Evolutionary conservation across 2,888 invertebrate species (phyloP), one percentile per base, ranked within the genome.

Genomic region (Melanargia galathea): DNA sequence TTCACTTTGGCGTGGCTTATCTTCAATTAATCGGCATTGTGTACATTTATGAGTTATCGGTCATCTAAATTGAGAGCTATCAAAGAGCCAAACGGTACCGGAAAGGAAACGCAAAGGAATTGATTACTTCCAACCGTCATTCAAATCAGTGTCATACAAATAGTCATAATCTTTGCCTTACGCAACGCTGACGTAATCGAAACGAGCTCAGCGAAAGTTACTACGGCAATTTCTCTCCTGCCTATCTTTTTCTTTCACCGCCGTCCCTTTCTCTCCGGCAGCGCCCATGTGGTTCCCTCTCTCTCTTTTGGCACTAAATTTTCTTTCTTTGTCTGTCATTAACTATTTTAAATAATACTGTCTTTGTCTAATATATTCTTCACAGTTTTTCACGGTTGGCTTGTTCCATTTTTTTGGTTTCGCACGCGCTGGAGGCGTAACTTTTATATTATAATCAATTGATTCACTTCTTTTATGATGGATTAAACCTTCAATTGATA

Each of bases 161-260:
- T 72, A 77, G 73, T 81, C 86, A 87, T 90, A 88, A 89, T 87
- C 84, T 84, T 80, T 79, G 77, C 64, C 71, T 90, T 90, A 77
- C 84, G 80, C 80, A 90, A 90, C 71, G 62, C 75, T 90, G 90
- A 90, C 87, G 90, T 88, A 91, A 91, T 80, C 76, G 79, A 86
- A 90, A 84, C 83, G 83, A 82, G 87, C 86, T 83, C 90, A 86
- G 90, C 82, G 91, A 91, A 91, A 91, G 91, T 88, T 84, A 77
- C 81, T 77, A 78, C 83, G 80, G 78, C 80, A 89, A 90, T 91
- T 91, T 90, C 90, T 88, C 82, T 80, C 82, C 75, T 80, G 79
- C 77, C 77, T 73, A 77, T 88, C 86, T 87, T 85, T 87, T 87
- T 83, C 81, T 86, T 70, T 67, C 69, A 69, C 60, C 45, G 62